These are phyloP conservation scores for Gymnosoma rotundatum DNA, from an alignment of 2,888 invertebrate species.

Conservation along the genomic window DNA sequence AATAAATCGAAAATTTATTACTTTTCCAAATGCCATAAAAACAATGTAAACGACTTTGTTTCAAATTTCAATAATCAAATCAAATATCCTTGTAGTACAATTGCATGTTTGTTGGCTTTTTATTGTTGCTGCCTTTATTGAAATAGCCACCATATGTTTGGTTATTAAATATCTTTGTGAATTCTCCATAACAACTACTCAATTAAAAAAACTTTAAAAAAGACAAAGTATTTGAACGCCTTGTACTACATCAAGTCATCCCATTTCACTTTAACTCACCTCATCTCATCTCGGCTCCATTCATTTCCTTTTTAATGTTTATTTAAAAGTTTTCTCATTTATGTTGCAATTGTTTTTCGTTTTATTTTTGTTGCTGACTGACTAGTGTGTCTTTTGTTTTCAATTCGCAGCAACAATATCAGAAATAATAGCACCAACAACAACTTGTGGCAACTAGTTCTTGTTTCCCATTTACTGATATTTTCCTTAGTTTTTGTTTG, in stretches of 20 bases:
- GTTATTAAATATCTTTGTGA: conserved; percentile 35
- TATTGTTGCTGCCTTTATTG: conserved; percentile 1
- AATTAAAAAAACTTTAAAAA: not conserved
- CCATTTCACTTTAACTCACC: no score
- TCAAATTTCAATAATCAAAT: not conserved
- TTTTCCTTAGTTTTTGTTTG: conserved; percentile 13
- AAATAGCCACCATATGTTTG: conserved; percentile 50
- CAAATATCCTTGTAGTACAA: not conserved
- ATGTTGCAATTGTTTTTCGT: conserved; percentile 40
- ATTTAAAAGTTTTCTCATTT: conserved; percentile 43
- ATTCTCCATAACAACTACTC: conserved; percentile 46
- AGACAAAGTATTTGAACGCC: no score
- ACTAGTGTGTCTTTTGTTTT: conserved; percentile 24
- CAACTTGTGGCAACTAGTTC: conserved; percentile 53
- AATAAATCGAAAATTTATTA: no score
- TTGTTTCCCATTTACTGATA: conserved; percentile 42
- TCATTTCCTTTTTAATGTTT: conserved; percentile 2
- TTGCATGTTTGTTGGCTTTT: conserved; percentile 15
- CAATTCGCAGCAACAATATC: conserved; percentile 42
- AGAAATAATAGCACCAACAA: conserved; percentile 35
- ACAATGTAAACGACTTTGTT: no score
- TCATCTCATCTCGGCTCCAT: not conserved
- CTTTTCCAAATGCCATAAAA: no score
- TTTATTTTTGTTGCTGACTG: conserved; percentile 4
- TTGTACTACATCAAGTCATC: conserved; percentile 30